These are phyloP conservation scores for Kryptopterus vitreolus DNA, from an alignment of 2,797 vertebrate species.

Conservation along the genomic window DNA sequence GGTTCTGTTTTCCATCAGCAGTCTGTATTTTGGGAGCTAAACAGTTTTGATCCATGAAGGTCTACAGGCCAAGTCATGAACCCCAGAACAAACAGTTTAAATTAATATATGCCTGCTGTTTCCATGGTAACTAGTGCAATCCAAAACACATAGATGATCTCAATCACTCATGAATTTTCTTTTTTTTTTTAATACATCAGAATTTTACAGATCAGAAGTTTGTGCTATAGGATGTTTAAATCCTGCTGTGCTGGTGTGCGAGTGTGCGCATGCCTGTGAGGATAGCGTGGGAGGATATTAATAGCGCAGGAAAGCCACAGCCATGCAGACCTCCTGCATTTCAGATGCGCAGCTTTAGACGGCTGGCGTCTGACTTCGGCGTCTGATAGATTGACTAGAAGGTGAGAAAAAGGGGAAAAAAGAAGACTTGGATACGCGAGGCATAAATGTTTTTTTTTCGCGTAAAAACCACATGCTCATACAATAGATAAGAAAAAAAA, in stretches of 20 bases:
- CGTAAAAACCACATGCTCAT: constrained; percentile 35
- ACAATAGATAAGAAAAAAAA: not conserved
- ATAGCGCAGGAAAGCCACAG: constrained; percentile 72
- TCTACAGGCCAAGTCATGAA: not conserved
- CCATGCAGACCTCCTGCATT: constrained; percentile 46
- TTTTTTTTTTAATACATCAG: not conserved
- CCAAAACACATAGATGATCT: not conserved
- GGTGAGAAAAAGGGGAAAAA: not conserved
- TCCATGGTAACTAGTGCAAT: not conserved
- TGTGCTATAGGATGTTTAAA: constrained; percentile 19
- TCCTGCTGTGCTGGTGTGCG: not conserved
- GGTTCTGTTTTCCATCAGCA: constrained; percentile 10
- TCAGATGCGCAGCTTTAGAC: constrained; percentile 40
- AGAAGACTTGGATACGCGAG: not conserved
- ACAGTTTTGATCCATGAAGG: not conserved
- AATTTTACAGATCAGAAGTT: not conserved
- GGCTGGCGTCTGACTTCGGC: constrained; percentile 15
- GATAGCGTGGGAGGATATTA: constrained; percentile 68
- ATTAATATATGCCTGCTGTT: not conserved
- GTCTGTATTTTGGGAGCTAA: not conserved
- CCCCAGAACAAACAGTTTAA: not conserved
- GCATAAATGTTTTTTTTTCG: constrained; percentile 33
- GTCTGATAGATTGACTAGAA: constrained; percentile 36
- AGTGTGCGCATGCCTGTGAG: not conserved
- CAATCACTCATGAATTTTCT: not conserved